Percentiles rank a stretch among this genome's conserved stretches.
phyloP scores from a whole-genome alignment of 2,888 invertebrate genomes.

The Margaritifera margaritifera region DNA sequence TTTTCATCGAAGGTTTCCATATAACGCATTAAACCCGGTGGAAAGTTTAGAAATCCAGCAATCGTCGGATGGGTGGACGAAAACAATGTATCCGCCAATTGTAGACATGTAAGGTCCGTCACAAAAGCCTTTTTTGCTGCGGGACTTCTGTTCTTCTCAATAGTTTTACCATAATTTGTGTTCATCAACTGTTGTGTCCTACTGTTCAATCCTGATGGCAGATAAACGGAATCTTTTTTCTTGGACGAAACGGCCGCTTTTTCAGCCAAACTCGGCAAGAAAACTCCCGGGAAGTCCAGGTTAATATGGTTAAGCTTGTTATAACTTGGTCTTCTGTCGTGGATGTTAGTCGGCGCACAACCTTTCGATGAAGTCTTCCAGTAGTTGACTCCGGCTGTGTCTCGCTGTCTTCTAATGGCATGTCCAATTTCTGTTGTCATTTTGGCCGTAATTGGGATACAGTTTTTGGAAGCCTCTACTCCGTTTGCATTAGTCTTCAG shows the following conservation, averaged over 20 bases:
- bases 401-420: slow-evolving; percentile 28
- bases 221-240: not conserved
- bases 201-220: slow-evolving; percentile 9
- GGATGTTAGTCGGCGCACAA: not conserved
- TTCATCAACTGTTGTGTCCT: slow-evolving; percentile 21
- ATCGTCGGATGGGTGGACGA: slow-evolving; percentile 22
- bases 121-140: slow-evolving; percentile 10
- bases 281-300: slow-evolving; percentile 27
- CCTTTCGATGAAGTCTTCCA: slow-evolving; percentile 18
- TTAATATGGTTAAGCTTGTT: slow-evolving; percentile 24
- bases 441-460: slow-evolving; percentile 5
- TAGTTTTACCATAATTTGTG: too few relatives aligned
- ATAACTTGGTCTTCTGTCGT: slow-evolving; percentile 13
- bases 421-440: slow-evolving; percentile 33
- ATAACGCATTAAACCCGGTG: slow-evolving; percentile 11
- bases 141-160: too few relatives aligned
- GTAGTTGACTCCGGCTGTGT: slow-evolving; percentile 24
- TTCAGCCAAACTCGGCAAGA: slow-evolving; percentile 20
- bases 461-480: too few relatives aligned
- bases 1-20: slow-evolving; percentile 13
- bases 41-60: slow-evolving; percentile 17
- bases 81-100: slow-evolving; percentile 27
- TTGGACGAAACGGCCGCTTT: slow-evolving; percentile 3
- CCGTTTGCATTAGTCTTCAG: too few relatives aligned
- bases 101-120: slow-evolving; percentile 27